Percentiles rank a stretch among this genome's conserved stretches.
These are phyloP conservation scores for Pristionchus arcanus DNA, from an alignment of 2,888 invertebrate species.

Conservation along the genomic window DNA sequence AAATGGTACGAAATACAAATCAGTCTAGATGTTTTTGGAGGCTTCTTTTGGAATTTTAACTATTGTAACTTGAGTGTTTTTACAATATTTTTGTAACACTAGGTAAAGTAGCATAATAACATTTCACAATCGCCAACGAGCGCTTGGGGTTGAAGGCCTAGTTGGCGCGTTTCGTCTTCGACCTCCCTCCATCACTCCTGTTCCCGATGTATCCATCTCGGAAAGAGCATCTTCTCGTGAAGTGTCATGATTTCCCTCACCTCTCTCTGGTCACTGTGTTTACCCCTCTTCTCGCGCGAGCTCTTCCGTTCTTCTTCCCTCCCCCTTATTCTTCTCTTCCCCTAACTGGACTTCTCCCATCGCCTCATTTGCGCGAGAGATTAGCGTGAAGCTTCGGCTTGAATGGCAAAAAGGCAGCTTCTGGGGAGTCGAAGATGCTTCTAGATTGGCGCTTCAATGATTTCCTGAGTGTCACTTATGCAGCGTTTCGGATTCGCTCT, in stretches of 20 bases:
- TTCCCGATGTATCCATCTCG: neutral
- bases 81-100: no score
- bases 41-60: no score
- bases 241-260: slow-evolving; percentile 38
- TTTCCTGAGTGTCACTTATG: neutral
- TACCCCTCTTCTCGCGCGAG: neutral
- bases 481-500: neutral
- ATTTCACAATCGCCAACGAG: no score
- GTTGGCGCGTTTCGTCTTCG: neutral
- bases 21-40: no score
- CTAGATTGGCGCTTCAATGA: neutral
- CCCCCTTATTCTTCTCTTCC: slow-evolving; percentile 20
- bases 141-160: no score
- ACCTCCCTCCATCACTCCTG: neutral
- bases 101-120: no score
- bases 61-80: no score
- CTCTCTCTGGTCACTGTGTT: slow-evolving; percentile 4
- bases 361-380: slow-evolving; percentile 21
- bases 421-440: neutral
- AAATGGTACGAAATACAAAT: no score
- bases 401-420: no score
- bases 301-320: slow-evolving; percentile 49
- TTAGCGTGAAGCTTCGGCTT: slow-evolving; percentile 11
- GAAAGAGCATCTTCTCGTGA: neutral
- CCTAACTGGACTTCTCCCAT: slow-evolving; percentile 35